These are phyloP conservation scores for Paralichthys olivaceus DNA, from an alignment of 2,113 vertebrate genomes.

Conservation along the genomic window DNA sequence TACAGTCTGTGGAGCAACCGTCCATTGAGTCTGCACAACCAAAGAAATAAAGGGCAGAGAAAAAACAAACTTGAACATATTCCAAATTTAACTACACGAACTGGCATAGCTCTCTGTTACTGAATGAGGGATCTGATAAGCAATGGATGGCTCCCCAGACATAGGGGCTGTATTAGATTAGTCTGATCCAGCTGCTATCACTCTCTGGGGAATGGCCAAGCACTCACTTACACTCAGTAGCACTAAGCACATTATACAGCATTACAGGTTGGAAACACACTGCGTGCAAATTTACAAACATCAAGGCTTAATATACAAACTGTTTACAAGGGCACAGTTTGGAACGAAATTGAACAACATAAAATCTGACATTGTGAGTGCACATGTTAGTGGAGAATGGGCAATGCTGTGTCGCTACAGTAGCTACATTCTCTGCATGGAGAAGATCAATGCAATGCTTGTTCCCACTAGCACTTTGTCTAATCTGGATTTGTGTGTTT, in stretches of 20 bases:
- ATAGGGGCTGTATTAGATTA: slow-evolving; percentile 78
- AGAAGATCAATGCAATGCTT: slow-evolving; percentile 52
- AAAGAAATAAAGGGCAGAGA: slow-evolving; percentile 19
- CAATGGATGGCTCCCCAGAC: slow-evolving; percentile 80
- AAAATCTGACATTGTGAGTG: slow-evolving; percentile 50
- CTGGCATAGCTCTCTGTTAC: slow-evolving; percentile 69
- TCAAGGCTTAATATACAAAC: slow-evolving; percentile 75
- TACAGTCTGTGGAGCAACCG: slow-evolving; percentile 95
- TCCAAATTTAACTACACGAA: slow-evolving; percentile 58
- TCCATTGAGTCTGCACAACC: slow-evolving; percentile 90
- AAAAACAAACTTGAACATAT: slow-evolving; percentile 44
- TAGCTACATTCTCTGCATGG: slow-evolving; percentile 12
- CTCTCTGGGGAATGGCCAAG: slow-evolving; percentile 77
- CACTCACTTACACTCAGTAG: slow-evolving; percentile 79
- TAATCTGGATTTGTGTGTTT: slow-evolving; percentile 52
- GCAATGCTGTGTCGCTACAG: background rate
- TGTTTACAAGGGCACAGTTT: slow-evolving; percentile 62
- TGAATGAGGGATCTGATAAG: slow-evolving; percentile 82
- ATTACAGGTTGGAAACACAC: slow-evolving; percentile 75
- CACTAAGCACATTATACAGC: slow-evolving; percentile 78
- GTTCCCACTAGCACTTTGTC: slow-evolving; percentile 43
- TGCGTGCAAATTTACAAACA: slow-evolving; percentile 68
- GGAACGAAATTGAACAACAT: slow-evolving; percentile 49
- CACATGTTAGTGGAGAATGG: slow-evolving; percentile 29
- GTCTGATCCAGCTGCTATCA: slow-evolving; percentile 82